A percentile compares a stretch with the other conserved stretches of the same genome.
These are phyloP conservation scores for Pomacea canaliculata DNA, from an alignment of 2,888 invertebrate genomes.

Conservation along the genomic window DNA sequence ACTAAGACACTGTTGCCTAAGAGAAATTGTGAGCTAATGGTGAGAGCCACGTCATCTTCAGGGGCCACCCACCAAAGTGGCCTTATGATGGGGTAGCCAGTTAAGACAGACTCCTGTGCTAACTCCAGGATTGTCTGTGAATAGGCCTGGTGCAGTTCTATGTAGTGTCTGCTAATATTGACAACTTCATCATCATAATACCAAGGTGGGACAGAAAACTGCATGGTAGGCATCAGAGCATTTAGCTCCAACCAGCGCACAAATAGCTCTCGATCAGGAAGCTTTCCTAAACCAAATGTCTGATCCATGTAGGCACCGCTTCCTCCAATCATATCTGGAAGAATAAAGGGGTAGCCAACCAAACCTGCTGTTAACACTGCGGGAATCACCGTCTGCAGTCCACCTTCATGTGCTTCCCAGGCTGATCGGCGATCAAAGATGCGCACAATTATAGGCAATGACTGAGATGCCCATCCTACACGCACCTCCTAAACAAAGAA, in stretches of 20 bases:
- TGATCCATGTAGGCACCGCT: slow-evolving; percentile 53
- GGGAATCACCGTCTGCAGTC: slow-evolving; percentile 83
- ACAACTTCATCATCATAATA: slow-evolving; percentile 43
- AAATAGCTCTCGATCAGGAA: slow-evolving; percentile 71
- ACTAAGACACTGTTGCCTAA: slow-evolving; percentile 64
- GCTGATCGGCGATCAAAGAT: slow-evolving; percentile 88
- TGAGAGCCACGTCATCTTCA: slow-evolving; percentile 80
- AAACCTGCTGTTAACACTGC: slow-evolving; percentile 75
- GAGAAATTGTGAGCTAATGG: slow-evolving; percentile 79
- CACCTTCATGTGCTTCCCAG: slow-evolving; percentile 78
- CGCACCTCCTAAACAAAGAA: slow-evolving; percentile 79
- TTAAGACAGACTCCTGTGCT: slow-evolving; percentile 47
- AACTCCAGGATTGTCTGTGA: slow-evolving; percentile 47
- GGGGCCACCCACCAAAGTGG: slow-evolving; percentile 93
- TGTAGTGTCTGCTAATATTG: slow-evolving; percentile 44
- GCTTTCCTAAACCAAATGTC: slow-evolving; percentile 15
- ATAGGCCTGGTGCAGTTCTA: slow-evolving; percentile 51
- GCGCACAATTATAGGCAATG: slow-evolving; percentile 82
- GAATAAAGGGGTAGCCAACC: slow-evolving; percentile 83
- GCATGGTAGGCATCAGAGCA: slow-evolving; percentile 90
- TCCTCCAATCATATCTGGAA: slow-evolving; percentile 85
- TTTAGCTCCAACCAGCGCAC: slow-evolving; percentile 88
- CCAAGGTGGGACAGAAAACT: slow-evolving; percentile 80
- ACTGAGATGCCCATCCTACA: slow-evolving; percentile 84
- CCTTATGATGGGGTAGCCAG: slow-evolving; percentile 84